Evolutionary conservation across 2,888 invertebrate genomes (phyloP).

Genomic region (Sarcophaga variegata): DNA sequence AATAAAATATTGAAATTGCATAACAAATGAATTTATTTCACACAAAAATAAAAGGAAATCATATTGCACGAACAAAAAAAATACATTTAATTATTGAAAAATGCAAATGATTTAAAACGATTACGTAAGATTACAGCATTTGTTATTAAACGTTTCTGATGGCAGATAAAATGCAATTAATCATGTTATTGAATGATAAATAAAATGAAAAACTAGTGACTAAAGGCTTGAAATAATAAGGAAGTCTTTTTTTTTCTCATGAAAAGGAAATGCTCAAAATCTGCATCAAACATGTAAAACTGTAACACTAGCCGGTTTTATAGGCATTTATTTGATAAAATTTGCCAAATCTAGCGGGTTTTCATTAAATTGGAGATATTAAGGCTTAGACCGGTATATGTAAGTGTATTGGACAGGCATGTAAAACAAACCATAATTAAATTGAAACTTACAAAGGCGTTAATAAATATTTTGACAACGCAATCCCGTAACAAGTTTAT

Average conservation of each 20-base stretch:
- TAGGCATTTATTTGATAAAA: not conserved
- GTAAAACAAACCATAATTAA: too few relatives aligned
- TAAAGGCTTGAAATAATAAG: not conserved
- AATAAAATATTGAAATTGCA: too few relatives aligned
- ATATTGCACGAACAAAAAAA: not conserved
- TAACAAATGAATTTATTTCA: constrained; percentile 24
- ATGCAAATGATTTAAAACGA: constrained; percentile 3
- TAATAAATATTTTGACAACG: too few relatives aligned
- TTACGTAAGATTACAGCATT: not conserved
- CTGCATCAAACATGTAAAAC: not conserved
- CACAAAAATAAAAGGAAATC: constrained; percentile 24
- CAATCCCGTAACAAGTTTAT: too few relatives aligned
- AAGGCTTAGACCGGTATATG: too few relatives aligned
- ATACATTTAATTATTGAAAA: constrained; percentile 33
- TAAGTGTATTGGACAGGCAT: too few relatives aligned
- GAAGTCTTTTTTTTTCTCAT: not conserved
- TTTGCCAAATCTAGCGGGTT: not conserved
- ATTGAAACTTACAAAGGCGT: too few relatives aligned
- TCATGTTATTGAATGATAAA: constrained; percentile 24
- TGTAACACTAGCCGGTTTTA: not conserved
- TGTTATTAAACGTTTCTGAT: not conserved
- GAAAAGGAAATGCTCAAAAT: not conserved
- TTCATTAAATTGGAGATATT: too few relatives aligned
- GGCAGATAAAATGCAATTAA: constrained; percentile 17
- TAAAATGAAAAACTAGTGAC: not conserved